Base-by-base conservation (phyloP, 2,113 vertebrate species). In the Anas platyrhynchos region DNA sequence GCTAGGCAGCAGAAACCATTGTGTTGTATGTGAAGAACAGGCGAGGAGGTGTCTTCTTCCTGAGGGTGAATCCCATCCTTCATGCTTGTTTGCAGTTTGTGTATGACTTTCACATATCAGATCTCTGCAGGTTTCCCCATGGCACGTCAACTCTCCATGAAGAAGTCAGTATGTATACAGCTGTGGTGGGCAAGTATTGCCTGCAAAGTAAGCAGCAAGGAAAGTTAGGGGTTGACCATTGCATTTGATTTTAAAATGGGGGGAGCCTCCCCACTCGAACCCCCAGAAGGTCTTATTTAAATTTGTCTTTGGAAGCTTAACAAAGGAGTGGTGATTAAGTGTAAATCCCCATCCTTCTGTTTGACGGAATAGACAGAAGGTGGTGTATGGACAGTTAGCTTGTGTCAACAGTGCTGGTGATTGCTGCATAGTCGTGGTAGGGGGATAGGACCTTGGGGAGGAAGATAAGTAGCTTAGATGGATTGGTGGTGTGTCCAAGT, bases 301-400 rank as follows among this genome's bases (percentile, higher is more conserved):
- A 52, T 58, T 92, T 73, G 13, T 74, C 67, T 83, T 88, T 46
- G 31, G 54, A 76, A 73, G 62, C 32, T 69, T 56, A 82, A 23
- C 23, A 73, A 86, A 14, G 44, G 41, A 76, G 21, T 0, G 1
- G 32, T 66, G 54, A 32, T 73, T 79, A 61, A 73, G 6, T 59
- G 31, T 32, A 36, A 17, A 61, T 82, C 31, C 20, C 15, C 2
- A 41, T 89, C 16, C 27, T 89, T 26, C 52, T 63, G 27, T 36
- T 31, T 83, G 23, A n/a, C 23, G 73, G 38, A 34, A 73, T 16
- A 44, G 2, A 74, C 25, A 80, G 38, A 32, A 74, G 61, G n/a
- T 31, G 67, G 43, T 79, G 5, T 52, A 31, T 29, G 27, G 29
- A 46, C 43, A 25, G 44, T n/a, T 2, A 36, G 23, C 50, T 86